Percentiles rank a stretch among this genome's conserved stretches.
Conservation (phyloP, 2,113 vertebrate genomes). For the Glaucomys volans region DNA sequence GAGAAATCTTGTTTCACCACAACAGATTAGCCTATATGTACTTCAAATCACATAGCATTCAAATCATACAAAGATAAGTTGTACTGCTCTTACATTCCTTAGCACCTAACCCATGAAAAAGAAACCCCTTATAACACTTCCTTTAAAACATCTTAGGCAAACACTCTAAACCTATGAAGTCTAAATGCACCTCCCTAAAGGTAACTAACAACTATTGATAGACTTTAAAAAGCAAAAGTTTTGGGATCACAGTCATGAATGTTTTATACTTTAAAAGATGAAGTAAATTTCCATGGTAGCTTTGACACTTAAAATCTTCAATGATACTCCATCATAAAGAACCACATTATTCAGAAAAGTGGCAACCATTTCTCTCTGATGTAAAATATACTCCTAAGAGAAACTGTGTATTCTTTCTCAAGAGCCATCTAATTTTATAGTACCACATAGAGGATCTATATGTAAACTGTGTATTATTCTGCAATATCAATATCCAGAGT, state of each 20-base stretch:
- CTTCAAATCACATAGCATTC: not conserved
- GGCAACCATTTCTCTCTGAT: conserved; percentile 12
- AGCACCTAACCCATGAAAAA: not conserved
- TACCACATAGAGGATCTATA: not conserved
- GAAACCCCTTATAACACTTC: not conserved
- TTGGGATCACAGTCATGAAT: conserved; percentile 9
- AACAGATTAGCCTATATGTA: not conserved
- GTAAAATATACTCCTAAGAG: conserved; percentile 1
- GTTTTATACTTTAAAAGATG: conserved; percentile 43
- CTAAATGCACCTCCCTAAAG: not conserved
- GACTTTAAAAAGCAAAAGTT: not conserved
- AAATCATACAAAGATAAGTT: not conserved
- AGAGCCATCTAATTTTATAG: conserved; percentile 33
- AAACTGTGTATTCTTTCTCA: not conserved
- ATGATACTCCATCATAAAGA: conserved; percentile 45
- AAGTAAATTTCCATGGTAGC: not conserved
- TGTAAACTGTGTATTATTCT: not conserved
- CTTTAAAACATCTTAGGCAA: not conserved
- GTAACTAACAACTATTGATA: not conserved
- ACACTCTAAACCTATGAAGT: not conserved
- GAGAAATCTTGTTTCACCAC: conserved; percentile 37
- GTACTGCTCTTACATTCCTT: conserved; percentile 38
- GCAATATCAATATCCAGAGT: not conserved
- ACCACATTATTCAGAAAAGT: not conserved
- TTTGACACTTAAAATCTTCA: conserved; percentile 53